Percentiles rank a stretch among this genome's conserved stretches.
Conservation (phyloP, 2,113 vertebrate species). For the Callithrix jacchus region DNA sequence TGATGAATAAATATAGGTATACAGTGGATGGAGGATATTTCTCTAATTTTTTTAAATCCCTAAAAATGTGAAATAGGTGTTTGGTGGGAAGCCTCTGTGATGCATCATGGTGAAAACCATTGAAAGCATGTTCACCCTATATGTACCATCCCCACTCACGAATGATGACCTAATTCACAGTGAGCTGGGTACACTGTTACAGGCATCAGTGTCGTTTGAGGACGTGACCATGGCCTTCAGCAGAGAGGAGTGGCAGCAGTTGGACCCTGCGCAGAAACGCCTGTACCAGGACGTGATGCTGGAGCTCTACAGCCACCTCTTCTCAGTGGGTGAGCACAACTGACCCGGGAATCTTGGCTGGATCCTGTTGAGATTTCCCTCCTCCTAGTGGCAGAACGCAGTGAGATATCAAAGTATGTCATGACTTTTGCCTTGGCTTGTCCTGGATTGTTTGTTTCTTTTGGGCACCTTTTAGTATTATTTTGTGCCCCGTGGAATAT, state of each 20-base stretch:
- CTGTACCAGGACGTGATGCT: slow-evolving; percentile 34
- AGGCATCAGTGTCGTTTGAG: slow-evolving; percentile 31
- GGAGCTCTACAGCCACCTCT: slow-evolving; percentile 11
- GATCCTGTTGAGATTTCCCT: background rate
- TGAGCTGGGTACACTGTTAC: background rate
- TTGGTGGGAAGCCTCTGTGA: background rate
- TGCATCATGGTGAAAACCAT: background rate
- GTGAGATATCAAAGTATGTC: background rate
- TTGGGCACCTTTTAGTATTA: background rate
- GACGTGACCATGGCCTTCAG: slow-evolving; percentile 29
- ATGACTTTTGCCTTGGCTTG: background rate
- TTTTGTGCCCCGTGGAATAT: background rate
- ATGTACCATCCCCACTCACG: background rate
- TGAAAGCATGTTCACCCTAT: background rate
- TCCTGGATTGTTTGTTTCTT: background rate
- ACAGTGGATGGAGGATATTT: background rate
- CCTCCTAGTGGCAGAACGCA: background rate
- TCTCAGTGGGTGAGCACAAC: slow-evolving; percentile 7
- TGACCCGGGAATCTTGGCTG: background rate
- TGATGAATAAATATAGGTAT: background rate
- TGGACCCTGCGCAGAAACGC: background rate
- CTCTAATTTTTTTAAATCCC: background rate
- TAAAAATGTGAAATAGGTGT: background rate
- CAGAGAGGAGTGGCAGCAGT: slow-evolving; percentile 12
- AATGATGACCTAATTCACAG: background rate